These are phyloP conservation scores for Hystrix brachyura DNA, from an alignment of 2,113 vertebrate genomes.

Conservation along the genomic window DNA sequence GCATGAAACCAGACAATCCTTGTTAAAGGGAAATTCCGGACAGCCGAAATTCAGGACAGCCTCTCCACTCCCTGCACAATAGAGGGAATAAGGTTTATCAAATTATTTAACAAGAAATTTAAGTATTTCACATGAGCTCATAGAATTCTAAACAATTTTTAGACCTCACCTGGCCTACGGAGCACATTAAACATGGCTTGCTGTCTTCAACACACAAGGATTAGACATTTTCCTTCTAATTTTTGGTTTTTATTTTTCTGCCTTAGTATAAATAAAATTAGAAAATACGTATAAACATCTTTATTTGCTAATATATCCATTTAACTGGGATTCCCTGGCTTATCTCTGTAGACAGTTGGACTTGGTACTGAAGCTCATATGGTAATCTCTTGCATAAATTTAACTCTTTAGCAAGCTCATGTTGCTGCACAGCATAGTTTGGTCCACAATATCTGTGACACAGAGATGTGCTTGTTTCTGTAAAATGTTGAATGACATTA, in stretches of 20 bases:
- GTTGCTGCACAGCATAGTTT: not conserved
- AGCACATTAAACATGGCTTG: not conserved
- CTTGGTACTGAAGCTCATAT: not conserved
- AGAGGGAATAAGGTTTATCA: not conserved
- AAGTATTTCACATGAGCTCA: not conserved
- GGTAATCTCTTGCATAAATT: not conserved
- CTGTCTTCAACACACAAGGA: not conserved
- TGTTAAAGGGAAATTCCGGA: not conserved
- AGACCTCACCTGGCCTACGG: not conserved
- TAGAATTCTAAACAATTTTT: not conserved
- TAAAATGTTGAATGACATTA: not conserved
- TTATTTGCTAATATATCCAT: not conserved
- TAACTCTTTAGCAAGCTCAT: not conserved
- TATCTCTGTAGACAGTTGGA: not conserved
- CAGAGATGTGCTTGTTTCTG: not conserved
- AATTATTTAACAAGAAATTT: not conserved
- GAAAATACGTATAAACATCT: constrained; percentile 13
- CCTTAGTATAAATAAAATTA: not conserved
- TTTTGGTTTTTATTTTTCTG: not conserved
- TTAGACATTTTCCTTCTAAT: not conserved
- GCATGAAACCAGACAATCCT: not conserved
- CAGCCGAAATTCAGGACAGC: not conserved
- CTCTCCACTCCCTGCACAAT: not conserved
- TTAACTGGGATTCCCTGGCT: not conserved
- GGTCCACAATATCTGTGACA: not conserved